Conservation (phyloP, 2,797 vertebrate genomes). For the Rachycentron canadum region DNA sequence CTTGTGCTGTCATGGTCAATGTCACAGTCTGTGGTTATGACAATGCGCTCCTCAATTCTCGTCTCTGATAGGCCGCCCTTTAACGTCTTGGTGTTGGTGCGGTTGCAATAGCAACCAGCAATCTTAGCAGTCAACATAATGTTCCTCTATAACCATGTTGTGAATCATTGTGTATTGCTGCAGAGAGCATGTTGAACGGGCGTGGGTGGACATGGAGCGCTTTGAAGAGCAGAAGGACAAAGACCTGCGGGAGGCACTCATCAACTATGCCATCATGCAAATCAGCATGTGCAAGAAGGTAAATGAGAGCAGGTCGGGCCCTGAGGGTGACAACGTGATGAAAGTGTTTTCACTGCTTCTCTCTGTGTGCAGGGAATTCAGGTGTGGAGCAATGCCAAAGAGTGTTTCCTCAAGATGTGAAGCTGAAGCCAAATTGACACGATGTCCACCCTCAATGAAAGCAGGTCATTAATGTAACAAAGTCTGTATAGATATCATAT, state of each 20-base stretch:
- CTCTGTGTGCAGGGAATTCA: constrained; percentile 88
- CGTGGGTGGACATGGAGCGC: constrained; percentile 92
- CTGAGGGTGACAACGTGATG: neutral
- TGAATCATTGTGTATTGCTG: constrained; percentile 15
- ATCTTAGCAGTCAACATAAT: no score
- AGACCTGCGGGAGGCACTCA: constrained; percentile 93
- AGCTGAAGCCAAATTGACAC: constrained; percentile 13
- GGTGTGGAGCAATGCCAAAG: constrained; percentile 94
- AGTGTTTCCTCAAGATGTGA: constrained; percentile 95
- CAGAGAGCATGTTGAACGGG: constrained; percentile 93
- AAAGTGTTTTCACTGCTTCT: constrained; percentile 10
- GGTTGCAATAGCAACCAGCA: no score
- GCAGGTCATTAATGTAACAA: neutral
- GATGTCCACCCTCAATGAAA: neutral
- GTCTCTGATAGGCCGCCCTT: constrained; percentile 98
- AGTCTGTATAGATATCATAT: neutral
- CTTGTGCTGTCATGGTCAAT: constrained; percentile 99
- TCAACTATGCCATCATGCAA: constrained; percentile 96
- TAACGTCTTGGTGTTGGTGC: no score
- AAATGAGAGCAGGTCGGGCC: neutral
- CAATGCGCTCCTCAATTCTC: constrained; percentile 98
- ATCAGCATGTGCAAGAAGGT: constrained; percentile 99
- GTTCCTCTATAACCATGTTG: no score
- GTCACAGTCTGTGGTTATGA: constrained; percentile 97
- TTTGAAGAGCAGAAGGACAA: constrained; percentile 96